Evolutionary conservation across 2,888 invertebrate genomes (phyloP).

Genomic region (Podabrus alpinus): DNA sequence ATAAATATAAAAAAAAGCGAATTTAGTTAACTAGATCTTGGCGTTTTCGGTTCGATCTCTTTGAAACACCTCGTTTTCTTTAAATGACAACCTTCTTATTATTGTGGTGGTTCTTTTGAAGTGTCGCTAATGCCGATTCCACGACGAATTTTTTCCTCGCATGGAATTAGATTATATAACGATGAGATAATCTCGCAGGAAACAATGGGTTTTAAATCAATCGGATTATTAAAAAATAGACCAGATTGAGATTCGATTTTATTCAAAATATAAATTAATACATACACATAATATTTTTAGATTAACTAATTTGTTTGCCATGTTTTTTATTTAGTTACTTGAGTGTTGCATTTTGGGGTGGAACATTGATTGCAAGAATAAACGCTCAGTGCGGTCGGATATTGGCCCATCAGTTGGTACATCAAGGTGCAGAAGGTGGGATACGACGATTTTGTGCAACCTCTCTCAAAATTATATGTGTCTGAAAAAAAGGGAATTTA

Average conservation of each 20-base stretch:
- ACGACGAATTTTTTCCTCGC: background rate
- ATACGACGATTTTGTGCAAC: constrained; percentile 2
- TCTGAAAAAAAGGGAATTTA: background rate
- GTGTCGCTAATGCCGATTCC: constrained; percentile 1
- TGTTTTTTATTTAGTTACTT: background rate
- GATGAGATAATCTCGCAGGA: too few relatives aligned
- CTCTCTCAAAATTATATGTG: background rate
- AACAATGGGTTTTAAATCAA: too few relatives aligned
- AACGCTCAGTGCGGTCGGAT: background rate
- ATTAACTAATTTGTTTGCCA: background rate
- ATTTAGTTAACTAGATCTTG: constrained; percentile 38
- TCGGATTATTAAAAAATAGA: background rate
- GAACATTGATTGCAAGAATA: background rate
- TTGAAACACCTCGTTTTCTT: constrained; percentile 43
- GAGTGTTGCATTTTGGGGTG: background rate
- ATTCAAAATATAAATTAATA: background rate
- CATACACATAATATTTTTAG: too few relatives aligned
- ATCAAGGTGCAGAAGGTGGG: background rate
- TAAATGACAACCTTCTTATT: constrained; percentile 48
- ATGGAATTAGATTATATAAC: background rate
- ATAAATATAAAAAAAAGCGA: constrained; percentile 32
- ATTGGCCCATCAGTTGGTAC: background rate
- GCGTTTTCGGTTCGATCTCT: constrained; percentile 36
- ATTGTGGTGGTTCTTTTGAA: constrained; percentile 33
- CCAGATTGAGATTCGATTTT: background rate